Percentiles rank a stretch among this genome's conserved stretches.
These are phyloP conservation scores for Tinea pellionella DNA, from an alignment of 2,888 invertebrate genomes.

Conservation along the genomic window DNA sequence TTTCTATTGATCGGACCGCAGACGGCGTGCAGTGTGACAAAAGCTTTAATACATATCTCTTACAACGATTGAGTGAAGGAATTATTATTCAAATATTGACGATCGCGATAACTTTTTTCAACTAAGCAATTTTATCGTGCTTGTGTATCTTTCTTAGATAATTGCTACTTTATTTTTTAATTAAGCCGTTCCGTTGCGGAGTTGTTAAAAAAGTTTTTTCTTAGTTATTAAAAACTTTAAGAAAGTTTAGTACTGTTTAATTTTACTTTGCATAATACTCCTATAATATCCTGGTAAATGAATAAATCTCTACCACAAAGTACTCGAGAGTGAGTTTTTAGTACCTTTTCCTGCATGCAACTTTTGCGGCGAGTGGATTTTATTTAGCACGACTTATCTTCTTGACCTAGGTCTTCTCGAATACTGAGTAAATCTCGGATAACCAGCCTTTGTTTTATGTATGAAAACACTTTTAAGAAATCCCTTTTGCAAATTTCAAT, in stretches of 20 bases:
- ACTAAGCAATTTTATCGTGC: too few relatives aligned
- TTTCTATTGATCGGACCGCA: too few relatives aligned
- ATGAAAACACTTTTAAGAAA: too few relatives aligned
- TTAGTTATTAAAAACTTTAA: not conserved
- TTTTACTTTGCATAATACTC: slow-evolving; percentile 1
- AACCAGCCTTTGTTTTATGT: not conserved
- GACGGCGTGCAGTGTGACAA: too few relatives aligned
- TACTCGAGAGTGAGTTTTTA: not conserved
- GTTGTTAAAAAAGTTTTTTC: not conserved
- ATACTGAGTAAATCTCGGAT: not conserved
- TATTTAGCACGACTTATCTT: not conserved
- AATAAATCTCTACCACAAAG: slow-evolving; percentile 5
- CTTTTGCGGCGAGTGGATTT: slow-evolving; percentile 1
- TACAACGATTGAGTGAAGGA: too few relatives aligned
- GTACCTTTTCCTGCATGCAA: slow-evolving; percentile 4
- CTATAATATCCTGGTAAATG: slow-evolving; percentile 4
- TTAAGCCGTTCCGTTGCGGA: not conserved
- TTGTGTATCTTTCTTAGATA: not conserved
- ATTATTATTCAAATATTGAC: too few relatives aligned
- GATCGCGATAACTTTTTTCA: too few relatives aligned
- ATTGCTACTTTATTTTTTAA: not conserved
- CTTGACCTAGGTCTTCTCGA: not conserved
- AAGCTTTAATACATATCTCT: too few relatives aligned
- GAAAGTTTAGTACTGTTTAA: not conserved
- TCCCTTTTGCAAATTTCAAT: not conserved